Conservation (phyloP, 2,113 vertebrate species). For the Carettochelys insculpta region DNA sequence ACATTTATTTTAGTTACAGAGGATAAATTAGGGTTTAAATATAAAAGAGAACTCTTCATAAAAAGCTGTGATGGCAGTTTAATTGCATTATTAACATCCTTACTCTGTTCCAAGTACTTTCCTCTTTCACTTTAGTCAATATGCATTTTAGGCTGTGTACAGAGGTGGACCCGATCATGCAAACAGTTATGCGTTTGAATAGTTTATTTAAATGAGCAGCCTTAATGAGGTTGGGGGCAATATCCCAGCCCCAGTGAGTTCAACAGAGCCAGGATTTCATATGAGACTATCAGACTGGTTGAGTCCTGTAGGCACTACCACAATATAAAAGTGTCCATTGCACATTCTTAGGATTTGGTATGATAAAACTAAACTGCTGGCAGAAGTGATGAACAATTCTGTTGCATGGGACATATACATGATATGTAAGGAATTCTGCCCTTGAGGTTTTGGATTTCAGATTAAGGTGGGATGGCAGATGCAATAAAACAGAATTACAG, state of each 20-base stretch:
- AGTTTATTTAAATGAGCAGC: not conserved
- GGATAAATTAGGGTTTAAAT: not conserved
- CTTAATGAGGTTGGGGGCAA: not conserved
- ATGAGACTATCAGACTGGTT: not conserved
- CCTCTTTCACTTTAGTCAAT: not conserved
- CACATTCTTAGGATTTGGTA: not conserved
- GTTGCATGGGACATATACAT: not conserved
- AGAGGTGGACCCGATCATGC: no score
- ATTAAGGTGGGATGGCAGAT: not conserved
- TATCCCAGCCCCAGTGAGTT: not conserved
- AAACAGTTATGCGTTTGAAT: not conserved
- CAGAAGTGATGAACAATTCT: not conserved
- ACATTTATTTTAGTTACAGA: not conserved
- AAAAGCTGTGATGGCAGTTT: not conserved
- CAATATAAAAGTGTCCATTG: no score
- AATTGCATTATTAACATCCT: not conserved
- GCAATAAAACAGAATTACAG: not conserved
- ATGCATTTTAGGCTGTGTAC: not conserved
- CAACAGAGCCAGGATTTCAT: not conserved
- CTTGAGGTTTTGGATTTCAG: not conserved
- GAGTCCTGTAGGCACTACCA: no score
- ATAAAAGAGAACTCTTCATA: not conserved
- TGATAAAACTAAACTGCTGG: not conserved
- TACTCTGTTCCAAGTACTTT: not conserved
- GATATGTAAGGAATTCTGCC: not conserved